phyloP scores from a whole-genome alignment of 1,140 invertebrate species.

The Dysdera silvatica region DNA sequence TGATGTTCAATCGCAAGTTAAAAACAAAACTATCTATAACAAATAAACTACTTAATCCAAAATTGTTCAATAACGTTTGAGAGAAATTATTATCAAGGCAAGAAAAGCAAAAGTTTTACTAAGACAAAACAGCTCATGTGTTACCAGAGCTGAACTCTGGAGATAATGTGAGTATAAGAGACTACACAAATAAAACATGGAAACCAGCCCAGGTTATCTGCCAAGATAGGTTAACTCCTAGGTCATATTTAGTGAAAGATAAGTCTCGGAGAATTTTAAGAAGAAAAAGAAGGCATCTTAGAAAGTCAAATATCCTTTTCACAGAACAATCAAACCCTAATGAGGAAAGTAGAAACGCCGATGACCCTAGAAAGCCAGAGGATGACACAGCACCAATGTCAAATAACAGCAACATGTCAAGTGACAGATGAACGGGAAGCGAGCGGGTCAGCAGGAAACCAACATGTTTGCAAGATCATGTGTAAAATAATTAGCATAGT shows the following conservation, averaged over 20 bases:
- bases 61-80: background rate
- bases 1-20: conserved; percentile 12
- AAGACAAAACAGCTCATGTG: background rate
- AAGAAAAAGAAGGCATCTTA: too few species aligned
- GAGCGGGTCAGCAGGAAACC: too few species aligned
- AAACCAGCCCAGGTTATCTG: background rate
- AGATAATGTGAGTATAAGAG: conserved; percentile 1
- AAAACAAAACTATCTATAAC: conserved; percentile 11
- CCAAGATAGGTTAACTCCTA: background rate
- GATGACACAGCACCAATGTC: too few species aligned
- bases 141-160: background rate
- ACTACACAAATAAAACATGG: conserved; percentile 4
- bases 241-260: background rate
- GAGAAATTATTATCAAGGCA: background rate
- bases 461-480: too few species aligned
- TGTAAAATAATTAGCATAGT: too few species aligned
- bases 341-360: too few species aligned
- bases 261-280: background rate
- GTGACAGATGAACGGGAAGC: too few species aligned
- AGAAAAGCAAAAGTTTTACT: conserved; percentile 2
- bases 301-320: too few species aligned
- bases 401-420: too few species aligned
- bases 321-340: too few species aligned
- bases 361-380: too few species aligned
- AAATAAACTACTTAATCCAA: background rate